These are phyloP conservation scores for Chlorocebus sabaeus DNA, from an alignment of 2,113 vertebrate species.

Conservation along the genomic window DNA sequence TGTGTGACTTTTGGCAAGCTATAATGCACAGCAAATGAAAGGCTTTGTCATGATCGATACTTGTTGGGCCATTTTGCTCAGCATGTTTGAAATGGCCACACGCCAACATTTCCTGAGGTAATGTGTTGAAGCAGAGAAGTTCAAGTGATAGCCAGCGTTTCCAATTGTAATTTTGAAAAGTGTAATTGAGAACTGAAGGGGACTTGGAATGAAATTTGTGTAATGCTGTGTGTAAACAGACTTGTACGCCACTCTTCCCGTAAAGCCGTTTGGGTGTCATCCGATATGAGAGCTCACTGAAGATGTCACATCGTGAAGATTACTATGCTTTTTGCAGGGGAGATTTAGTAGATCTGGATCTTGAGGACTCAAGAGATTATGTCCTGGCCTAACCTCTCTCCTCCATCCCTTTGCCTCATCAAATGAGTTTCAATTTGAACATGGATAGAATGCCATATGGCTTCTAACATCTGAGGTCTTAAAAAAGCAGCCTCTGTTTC, in stretches of 20 bases:
- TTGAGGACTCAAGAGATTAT: slow-evolving; percentile 35
- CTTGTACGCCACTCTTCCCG: slow-evolving; percentile 38
- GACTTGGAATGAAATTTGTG: slow-evolving; percentile 54
- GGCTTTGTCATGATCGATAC: neutral
- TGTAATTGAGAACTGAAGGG: slow-evolving; percentile 62
- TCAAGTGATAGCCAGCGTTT: slow-evolving; percentile 17
- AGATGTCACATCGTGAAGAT: neutral
- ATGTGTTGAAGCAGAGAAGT: slow-evolving; percentile 3
- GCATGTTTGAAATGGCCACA: slow-evolving; percentile 4
- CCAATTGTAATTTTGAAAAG: slow-evolving; percentile 54
- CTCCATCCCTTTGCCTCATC: slow-evolving; percentile 16
- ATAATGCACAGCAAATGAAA: neutral
- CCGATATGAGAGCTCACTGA: neutral
- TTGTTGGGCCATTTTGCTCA: neutral
- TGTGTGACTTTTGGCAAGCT: neutral
- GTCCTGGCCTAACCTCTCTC: neutral
- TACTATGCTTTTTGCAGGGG: neutral
- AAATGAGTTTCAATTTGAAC: slow-evolving; percentile 43
- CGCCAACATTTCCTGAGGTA: neutral
- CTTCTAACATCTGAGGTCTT: neutral
- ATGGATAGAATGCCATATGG: neutral
- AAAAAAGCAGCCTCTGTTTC: neutral
- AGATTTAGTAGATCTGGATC: slow-evolving; percentile 41
- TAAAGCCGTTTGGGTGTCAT: neutral
- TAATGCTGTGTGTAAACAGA: slow-evolving; percentile 68